phyloP scores from a whole-genome alignment of 2,797 vertebrate genomes.

The Clarias platycephalus region DNA sequence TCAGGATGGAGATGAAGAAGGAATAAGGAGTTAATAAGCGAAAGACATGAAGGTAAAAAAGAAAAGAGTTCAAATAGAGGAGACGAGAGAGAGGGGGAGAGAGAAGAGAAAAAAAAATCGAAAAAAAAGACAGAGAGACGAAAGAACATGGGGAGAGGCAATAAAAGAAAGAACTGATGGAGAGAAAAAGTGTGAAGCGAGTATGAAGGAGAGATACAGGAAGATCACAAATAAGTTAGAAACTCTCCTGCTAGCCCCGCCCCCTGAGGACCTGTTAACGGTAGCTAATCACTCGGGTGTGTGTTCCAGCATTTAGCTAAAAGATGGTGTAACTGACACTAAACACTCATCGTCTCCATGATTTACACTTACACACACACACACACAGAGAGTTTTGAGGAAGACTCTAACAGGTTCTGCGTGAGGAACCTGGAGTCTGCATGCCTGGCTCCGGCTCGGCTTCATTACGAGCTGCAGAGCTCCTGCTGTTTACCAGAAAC shows the following conservation, averaged over 20 bases:
- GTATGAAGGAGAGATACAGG: background rate
- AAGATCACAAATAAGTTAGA: background rate
- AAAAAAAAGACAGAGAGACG: background rate
- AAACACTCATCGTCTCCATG: background rate
- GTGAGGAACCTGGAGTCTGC: slow-evolving; percentile 12
- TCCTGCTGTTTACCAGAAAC: slow-evolving; percentile 32
- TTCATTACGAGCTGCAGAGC: slow-evolving; percentile 32
- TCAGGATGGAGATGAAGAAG: background rate
- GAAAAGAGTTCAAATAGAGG: background rate
- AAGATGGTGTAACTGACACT: slow-evolving; percentile 6
- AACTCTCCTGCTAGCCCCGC: background rate
- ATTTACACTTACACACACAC: background rate
- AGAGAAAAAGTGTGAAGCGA: background rate
- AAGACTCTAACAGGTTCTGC: slow-evolving; percentile 4
- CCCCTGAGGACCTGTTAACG: background rate
- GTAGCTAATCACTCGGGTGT: background rate
- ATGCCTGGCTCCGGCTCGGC: slow-evolving; percentile 2
- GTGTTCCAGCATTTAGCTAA: background rate
- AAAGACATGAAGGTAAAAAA: background rate
- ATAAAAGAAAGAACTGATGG: background rate
- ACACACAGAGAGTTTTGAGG: background rate
- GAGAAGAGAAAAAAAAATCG: background rate
- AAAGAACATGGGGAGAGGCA: background rate
- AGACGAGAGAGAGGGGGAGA: background rate
- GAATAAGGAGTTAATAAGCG: too few species aligned